Evolutionary conservation across 2,888 invertebrate genomes (phyloP), one percentile per base, ranked within the genome.

Genomic region (Pristionchus fissidentatus): DNA sequence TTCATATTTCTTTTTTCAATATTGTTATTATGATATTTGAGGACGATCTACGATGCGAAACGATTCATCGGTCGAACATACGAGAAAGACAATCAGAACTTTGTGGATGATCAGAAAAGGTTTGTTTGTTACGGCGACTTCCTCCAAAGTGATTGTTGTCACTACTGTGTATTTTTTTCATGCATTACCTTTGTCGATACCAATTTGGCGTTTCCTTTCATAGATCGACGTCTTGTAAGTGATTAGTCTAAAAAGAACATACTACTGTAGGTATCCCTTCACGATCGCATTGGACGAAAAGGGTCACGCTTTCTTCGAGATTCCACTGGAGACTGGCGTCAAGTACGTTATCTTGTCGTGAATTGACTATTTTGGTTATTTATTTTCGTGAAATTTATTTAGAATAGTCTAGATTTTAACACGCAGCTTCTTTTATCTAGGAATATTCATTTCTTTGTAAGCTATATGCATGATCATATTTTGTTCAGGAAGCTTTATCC

Each of bases 11-110:
- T n/a, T n/a, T n/a, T 22, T 15, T 22, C n/a, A n/a, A 52, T 22
- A 52, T 22, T 52, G 10, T 52, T 55, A 15, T 22, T 62, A 22
- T 66, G 19, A 10, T n/a, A 70, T 43, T 52, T 13, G n/a, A 92
- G 93, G 84, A 94, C 94, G 0, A 90, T 94, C 75, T 94, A 94
- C 87, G 94, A 94, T 90, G 93, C 94, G 38, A 94, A 94, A 88
- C 8, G 94, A 57, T 94, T 94, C 88, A 94, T 94, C 57, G 94
- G 94, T 3, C 93, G 93, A 87, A 87, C 86, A 3, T 93, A 93
- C 87, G 91, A 87, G 15, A 78, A 70, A 4, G 84, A 90, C 38
- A 89, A 92, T 78, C 92, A 93, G 29, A 85, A 90, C 60, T 91
- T 91, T 84, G 29, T 86, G 84, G 91, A 77, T 43, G 84, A 83